Evolutionary conservation across 2,113 vertebrate species (phyloP), one percentile per base, ranked within the genome.

Genomic region (Coturnix japonica): DNA sequence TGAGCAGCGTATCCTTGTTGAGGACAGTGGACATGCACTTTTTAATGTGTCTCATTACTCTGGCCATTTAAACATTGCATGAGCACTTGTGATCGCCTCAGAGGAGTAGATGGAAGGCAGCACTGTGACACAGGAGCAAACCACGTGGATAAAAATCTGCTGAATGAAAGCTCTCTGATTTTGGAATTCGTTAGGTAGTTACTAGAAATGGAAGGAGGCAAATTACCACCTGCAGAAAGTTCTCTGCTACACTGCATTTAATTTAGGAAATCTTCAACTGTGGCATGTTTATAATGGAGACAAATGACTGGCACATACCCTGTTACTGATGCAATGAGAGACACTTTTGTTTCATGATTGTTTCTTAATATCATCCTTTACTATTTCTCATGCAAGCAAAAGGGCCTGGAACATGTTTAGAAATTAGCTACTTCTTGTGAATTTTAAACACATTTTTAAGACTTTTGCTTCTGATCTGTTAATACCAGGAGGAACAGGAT

Each of bases 291-390:
- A 97, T 97, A 97, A 97, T 92, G 51, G 93, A 91, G 77, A 96
- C 97, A 97, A 96, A 97, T 97, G 97, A 91, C 94, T 97, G 96
- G 76, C 96, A 56, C 72, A 43, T 96, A 96, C 96, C 90, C 94
- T 95, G 93, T 96, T 97, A 96, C 97, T 97, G 95, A 97, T 93
- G 87, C 96, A 97, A 97, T 94, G 90, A 97, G 97, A 84, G 87
- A 90, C 85, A 63, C 94, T 96, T 95, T 87, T 96, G 95, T 96
- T 96, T 95, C 86, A 8, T 41, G 90, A 81, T 89, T 89, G 90
- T 89, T 94, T 92, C 91, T 95, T 97, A 91, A 94, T 90, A 85
- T 93, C 80, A 95, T 22, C 21, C 47, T 23, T 95, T 64, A 64
- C 57, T 78, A 37, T 94, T 97, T 92, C 93, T 96, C 78, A 12